Base-by-base conservation (phyloP, 2,113 vertebrate genomes). In the Colistium nudipinnis region DNA sequence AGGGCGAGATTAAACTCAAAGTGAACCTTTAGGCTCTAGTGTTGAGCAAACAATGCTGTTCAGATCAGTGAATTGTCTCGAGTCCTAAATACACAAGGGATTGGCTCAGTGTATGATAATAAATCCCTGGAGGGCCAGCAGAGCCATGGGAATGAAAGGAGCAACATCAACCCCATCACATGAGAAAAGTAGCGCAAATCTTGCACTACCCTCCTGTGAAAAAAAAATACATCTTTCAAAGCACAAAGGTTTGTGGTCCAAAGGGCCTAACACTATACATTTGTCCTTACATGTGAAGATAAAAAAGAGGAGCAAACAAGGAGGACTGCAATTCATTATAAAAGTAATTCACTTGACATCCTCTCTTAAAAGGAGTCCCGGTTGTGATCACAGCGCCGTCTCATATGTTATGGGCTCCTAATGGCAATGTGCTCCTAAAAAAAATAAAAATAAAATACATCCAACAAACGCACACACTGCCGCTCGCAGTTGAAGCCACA, bases 81-180 rank as follows among this genome's bases (percentile, higher is more conserved):
- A 7, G 7, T 39, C 31, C 53, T 57, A 31, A 59, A 52, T 3
- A 70, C 45, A 76, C 27, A 59, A 38, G 10, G 38, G 68, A 19
- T 57, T 8, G 20, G 31, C n/a, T 8, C 2, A 33, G 3, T 27
- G 33, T 7, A 12, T 31, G 25, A 39, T 39, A 52, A 45, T 38
- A 33, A 20, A 54, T n/a, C 38, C 27, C 67, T 1, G 12, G 30
- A 54, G 41, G 11, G 9, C 47, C 5, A 1, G 36, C 22, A 9
- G 53, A 53, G 43, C 22, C 36, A 43, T 47, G 39, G 55, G 72
- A 75, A 60, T 43, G 1, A 24, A 30, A 1, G n/a, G 35, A 56
- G 54, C 24, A 13, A 16, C 63, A 7, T 31, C 31, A 20, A 33
- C 48, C 48, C 20, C 6, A 22, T 33, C 56, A 55, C 35, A 20